Evolutionary conservation across 2,113 vertebrate species (phyloP).

Genomic region (Catagonus wagneri): DNA sequence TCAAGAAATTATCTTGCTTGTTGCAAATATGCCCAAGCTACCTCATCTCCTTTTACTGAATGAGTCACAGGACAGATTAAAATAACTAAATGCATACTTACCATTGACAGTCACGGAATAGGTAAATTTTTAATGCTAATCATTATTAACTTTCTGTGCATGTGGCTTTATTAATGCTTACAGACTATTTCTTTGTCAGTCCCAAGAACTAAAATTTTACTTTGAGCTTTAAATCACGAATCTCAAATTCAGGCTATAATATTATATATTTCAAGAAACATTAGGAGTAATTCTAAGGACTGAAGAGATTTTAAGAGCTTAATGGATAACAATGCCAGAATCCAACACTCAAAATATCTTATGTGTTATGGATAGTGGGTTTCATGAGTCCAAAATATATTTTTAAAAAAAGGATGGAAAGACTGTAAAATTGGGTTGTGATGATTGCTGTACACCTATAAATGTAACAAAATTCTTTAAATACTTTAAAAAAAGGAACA

Average conservation of each 20-base stretch:
- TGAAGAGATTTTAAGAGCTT: neutral
- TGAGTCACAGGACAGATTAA: neutral
- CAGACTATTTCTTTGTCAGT: neutral
- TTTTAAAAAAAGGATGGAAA: no score
- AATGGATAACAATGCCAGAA: neutral
- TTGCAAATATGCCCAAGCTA: neutral
- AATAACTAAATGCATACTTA: neutral
- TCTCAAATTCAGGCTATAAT: neutral
- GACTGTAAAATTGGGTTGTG: no score
- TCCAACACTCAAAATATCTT: neutral
- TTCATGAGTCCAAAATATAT: neutral
- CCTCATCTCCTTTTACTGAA: neutral
- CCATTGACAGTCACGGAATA: neutral
- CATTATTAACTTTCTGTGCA: neutral
- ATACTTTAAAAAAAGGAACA: no score
- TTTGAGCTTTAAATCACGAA: conserved; percentile 12
- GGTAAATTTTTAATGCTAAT: neutral
- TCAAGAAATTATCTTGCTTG: neutral
- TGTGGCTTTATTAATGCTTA: neutral
- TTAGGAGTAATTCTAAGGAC: neutral
- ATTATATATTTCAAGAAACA: neutral
- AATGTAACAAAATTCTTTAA: no score
- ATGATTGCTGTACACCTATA: no score
- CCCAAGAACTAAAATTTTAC: neutral
- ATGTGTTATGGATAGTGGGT: neutral